Percentiles rank a stretch among this genome's conserved stretches.
phyloP scores from a whole-genome alignment of 2,888 invertebrate genomes.

The Zele albiditarsus region DNA sequence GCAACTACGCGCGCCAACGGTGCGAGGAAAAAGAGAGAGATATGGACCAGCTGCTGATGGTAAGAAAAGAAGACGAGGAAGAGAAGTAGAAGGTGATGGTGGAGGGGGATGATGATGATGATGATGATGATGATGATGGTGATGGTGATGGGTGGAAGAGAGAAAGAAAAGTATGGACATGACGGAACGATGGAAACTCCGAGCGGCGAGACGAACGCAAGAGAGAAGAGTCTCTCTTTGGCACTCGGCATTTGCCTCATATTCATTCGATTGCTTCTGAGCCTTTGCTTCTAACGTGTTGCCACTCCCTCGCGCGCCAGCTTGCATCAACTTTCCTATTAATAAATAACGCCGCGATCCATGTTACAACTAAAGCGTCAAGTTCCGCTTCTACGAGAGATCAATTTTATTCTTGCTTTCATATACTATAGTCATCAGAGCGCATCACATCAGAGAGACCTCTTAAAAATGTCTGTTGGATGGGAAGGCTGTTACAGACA shows the following conservation, averaged over 20 bases:
- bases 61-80: background rate
- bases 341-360: constrained; percentile 66
- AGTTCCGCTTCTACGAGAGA: constrained; percentile 46
- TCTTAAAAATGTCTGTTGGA: background rate
- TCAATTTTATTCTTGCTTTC: constrained; percentile 33
- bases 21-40: constrained; percentile 40
- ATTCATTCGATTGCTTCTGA: constrained; percentile 35
- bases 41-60: constrained; percentile 40
- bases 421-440: background rate
- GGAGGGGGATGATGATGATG: constrained; percentile 18
- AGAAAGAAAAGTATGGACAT: constrained; percentile 35
- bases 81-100: constrained; percentile 37
- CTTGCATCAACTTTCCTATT: constrained; percentile 64
- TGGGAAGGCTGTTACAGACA: background rate
- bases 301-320: constrained; percentile 46
- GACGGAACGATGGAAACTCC: constrained; percentile 37
- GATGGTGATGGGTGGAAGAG: constrained; percentile 27
- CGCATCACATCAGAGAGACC: background rate
- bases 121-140: background rate
- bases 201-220: constrained; percentile 41
- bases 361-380: constrained; percentile 58
- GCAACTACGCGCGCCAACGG: constrained; percentile 32
- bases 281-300: constrained; percentile 43
- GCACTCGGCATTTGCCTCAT: constrained; percentile 56
- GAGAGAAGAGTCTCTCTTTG: constrained; percentile 50